phyloP scores from a whole-genome alignment of 2,113 vertebrate genomes.

The Gymnorhina tibicen region DNA sequence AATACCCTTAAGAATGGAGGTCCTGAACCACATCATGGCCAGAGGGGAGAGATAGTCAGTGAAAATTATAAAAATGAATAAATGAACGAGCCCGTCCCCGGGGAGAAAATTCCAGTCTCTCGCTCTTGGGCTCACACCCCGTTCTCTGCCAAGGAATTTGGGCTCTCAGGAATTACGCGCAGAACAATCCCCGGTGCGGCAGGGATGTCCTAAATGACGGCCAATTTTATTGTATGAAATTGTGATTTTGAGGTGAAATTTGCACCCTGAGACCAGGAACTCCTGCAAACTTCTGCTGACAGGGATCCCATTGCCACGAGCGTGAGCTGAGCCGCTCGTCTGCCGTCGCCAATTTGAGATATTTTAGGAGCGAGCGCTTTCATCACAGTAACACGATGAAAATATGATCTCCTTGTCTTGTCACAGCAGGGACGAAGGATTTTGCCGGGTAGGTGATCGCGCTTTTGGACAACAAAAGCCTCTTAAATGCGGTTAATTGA shows the following conservation, averaged over 20 bases:
- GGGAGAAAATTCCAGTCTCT: neutral
- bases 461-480: neutral
- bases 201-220: neutral
- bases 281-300: neutral
- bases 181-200: neutral
- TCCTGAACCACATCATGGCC: neutral
- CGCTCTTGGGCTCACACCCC: neutral
- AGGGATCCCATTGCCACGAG: neutral
- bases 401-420: neutral
- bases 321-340: neutral
- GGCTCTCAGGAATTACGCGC: neutral
- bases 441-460: neutral
- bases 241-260: neutral
- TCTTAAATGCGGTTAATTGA: neutral
- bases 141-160: neutral
- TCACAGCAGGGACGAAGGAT: neutral
- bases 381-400: neutral
- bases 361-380: neutral
- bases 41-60: neutral
- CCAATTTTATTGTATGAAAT: neutral
- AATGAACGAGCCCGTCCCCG: neutral
- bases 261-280: neutral
- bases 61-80: neutral
- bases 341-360: neutral
- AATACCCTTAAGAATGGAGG: neutral